These are phyloP conservation scores for Zhuqinia jingwanae DNA, from an alignment of 2,888 invertebrate species.

Conservation along the genomic window DNA sequence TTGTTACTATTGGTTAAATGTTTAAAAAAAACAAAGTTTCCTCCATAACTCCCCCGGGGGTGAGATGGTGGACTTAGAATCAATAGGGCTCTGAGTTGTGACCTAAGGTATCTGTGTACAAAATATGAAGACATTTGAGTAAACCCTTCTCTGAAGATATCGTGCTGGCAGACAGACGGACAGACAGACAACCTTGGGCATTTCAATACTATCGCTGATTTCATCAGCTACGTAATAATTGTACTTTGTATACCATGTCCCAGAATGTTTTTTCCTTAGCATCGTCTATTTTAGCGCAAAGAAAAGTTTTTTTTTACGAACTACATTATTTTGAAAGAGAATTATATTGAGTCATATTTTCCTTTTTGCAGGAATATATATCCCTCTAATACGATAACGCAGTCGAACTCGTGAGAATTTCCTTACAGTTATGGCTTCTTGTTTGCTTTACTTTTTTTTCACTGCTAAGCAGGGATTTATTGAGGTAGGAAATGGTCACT, in stretches of 20 bases:
- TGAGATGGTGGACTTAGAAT: too few species aligned
- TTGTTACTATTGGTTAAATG: too few species aligned
- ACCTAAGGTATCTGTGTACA: too few species aligned
- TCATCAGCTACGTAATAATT: too few species aligned
- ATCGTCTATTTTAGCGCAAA: background rate
- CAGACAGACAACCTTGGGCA: too few species aligned
- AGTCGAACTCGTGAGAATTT: slow-evolving; percentile 37
- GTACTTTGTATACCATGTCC: slow-evolving; percentile 12
- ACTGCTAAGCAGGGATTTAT: slow-evolving; percentile 68
- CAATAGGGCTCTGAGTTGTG: too few species aligned
- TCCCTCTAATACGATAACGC: slow-evolving; percentile 46
- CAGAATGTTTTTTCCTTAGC: background rate
- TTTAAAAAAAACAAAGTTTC: too few species aligned
- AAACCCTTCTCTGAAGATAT: too few species aligned
- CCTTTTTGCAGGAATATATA: slow-evolving; percentile 3
- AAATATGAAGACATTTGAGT: too few species aligned
- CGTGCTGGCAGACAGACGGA: too few species aligned
- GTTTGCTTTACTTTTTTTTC: slow-evolving; percentile 46
- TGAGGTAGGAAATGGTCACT: slow-evolving; percentile 74
- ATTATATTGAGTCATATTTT: slow-evolving; percentile 28
- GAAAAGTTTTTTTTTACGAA: background rate
- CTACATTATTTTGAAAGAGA: slow-evolving; percentile 17
- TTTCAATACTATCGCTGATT: too few species aligned
- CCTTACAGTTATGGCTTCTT: slow-evolving; percentile 62
- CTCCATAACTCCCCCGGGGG: too few species aligned